Base-by-base conservation (phyloP, 1,140 invertebrate genomes). In the Caenorhabditis inopinata region DNA sequence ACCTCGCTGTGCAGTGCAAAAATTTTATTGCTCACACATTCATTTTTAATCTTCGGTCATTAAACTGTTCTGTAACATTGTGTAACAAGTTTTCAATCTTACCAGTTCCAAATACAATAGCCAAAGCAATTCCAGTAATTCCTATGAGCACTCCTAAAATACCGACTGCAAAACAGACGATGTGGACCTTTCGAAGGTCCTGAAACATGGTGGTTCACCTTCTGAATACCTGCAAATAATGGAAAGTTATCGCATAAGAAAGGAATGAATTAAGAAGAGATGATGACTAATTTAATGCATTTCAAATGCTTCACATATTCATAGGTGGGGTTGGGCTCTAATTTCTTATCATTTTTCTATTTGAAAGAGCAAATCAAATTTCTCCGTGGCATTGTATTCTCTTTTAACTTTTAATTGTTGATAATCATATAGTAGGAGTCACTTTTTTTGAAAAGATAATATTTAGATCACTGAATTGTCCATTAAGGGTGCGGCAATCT, bases 61-160 rank as follows among this genome's bases (percentile, higher is more conserved):
- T n/a, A n/a, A n/a, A n/a, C n/a, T n/a, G n/a, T n/a, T n/a, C n/a
- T n/a, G n/a, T n/a, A n/a, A n/a, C n/a, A n/a, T n/a, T n/a, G n/a
- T n/a, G n/a, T n/a, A n/a, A n/a, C n/a, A n/a, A n/a, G n/a, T n/a
- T 42, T 42, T 42, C 14, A 62, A n/a, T 5, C 53, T 32, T 29
- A 62, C 53, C 27, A 35, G 53, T 62, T 62, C 53, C 53, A n/a
- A 62, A 62, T 12, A 62, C 53, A 62, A 62, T 62, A 32, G 53
- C 53, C 27, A 62, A 35, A 32, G 35, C 53, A 32, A 62, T 62
- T 0, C 53, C 53, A 21, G 21, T 21, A 0, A 62, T 62, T 35
- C 53, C 53, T 3, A 62, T 16, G 7, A 32, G 14, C n/a, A 62
- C 29, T 62, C 53, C 53, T 6, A 62, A 25, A 0, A 62, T 62